Percentiles rank a stretch among this genome's conserved stretches.
Conservation (phyloP, 2,797 vertebrate genomes). For the Benthosema pterotum region DNA sequence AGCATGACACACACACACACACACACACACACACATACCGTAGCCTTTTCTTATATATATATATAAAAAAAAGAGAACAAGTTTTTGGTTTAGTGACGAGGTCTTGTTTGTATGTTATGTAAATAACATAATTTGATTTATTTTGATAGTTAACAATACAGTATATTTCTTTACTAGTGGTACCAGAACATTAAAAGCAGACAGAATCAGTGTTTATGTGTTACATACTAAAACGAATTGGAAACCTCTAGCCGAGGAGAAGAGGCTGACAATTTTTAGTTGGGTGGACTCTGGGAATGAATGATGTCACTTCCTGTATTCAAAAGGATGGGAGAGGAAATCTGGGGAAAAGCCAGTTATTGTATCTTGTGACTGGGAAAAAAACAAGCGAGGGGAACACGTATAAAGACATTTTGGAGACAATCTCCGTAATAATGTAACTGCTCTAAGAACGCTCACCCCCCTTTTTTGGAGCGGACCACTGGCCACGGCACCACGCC, state of each 20-base stretch:
- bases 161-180: constrained; percentile 82
- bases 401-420: too few species aligned
- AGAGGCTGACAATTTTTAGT: constrained; percentile 21
- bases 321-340: constrained; percentile 20
- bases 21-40: constrained; percentile 70
- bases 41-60: constrained; percentile 77
- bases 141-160: constrained; percentile 84
- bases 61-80: constrained; percentile 26
- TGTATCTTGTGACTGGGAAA: constrained; percentile 15
- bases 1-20: constrained; percentile 73
- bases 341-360: constrained; percentile 10
- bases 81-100: constrained; percentile 59
- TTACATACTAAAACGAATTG: constrained; percentile 39
- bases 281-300: constrained; percentile 32
- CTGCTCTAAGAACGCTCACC: too few species aligned
- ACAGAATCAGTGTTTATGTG: constrained; percentile 45
- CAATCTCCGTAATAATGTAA: too few species aligned
- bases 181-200: constrained; percentile 53
- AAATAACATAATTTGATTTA: constrained; percentile 85
- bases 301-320: constrained; percentile 51
- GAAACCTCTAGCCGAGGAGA: constrained; percentile 11
- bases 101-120: constrained; percentile 81
- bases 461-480: too few species aligned
- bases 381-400: constrained; percentile 15
- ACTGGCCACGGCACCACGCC: too few species aligned